These are phyloP conservation scores for Calephelis virginiensis DNA, from an alignment of 1,140 invertebrate genomes.

Conservation along the genomic window DNA sequence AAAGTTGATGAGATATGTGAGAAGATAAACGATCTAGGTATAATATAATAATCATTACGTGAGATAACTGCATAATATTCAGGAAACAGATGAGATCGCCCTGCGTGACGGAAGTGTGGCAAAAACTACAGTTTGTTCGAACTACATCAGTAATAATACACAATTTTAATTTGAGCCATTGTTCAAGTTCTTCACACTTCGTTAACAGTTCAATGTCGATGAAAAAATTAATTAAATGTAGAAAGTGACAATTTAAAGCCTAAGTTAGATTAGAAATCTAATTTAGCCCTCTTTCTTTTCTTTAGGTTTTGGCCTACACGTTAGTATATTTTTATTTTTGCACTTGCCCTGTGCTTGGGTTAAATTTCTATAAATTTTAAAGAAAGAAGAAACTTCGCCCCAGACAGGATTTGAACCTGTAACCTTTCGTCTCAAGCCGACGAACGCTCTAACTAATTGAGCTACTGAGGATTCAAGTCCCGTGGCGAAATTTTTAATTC, in stretches of 20 bases:
- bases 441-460: too few species aligned
- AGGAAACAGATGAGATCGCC: slow-evolving; percentile 25
- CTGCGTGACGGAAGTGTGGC: slow-evolving; percentile 40
- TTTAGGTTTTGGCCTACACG: too few species aligned
- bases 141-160: slow-evolving; percentile 32
- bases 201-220: slow-evolving; percentile 43
- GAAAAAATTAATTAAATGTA: slow-evolving; percentile 17
- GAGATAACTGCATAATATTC: slow-evolving; percentile 22
- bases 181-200: slow-evolving; percentile 48
- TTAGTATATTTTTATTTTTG: too few species aligned
- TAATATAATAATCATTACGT: slow-evolving; percentile 24
- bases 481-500: too few species aligned
- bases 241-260: slow-evolving; percentile 5
- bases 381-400: too few species aligned
- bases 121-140: slow-evolving; percentile 42
- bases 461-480: too few species aligned
- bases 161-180: slow-evolving; percentile 36
- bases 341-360: too few species aligned
- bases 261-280: too few species aligned
- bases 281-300: too few species aligned
- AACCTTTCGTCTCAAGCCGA: too few species aligned
- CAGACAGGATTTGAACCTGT: too few species aligned
- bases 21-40: slow-evolving; percentile 8
- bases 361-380: too few species aligned
- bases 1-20: slow-evolving; percentile 10